These are phyloP conservation scores for Heliconius sara DNA, from an alignment of 2,888 invertebrate species.

Conservation along the genomic window DNA sequence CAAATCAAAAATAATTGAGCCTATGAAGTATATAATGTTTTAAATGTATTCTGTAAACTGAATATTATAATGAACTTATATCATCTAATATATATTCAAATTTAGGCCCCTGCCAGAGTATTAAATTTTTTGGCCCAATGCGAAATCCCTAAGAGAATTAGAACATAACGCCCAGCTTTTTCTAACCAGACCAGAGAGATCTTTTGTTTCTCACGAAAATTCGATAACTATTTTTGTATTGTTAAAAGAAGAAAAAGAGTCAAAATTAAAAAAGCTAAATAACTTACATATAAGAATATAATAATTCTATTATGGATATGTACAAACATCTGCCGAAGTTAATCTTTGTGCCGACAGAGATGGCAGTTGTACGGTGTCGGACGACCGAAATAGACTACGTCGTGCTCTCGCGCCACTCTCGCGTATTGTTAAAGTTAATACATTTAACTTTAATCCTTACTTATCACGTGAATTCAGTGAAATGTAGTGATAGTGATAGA, in stretches of 20 bases:
- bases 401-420: slow-evolving; percentile 69
- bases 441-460: slow-evolving; percentile 29
- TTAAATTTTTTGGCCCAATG: not conserved
- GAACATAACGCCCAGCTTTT: too few species aligned
- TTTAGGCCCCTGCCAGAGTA: not conserved
- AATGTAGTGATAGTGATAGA: slow-evolving; percentile 50
- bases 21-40: not conserved
- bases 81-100: not conserved
- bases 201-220: too few species aligned
- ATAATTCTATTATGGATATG: too few species aligned
- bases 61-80: not conserved
- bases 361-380: slow-evolving; percentile 58
- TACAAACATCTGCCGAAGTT: slow-evolving; percentile 47
- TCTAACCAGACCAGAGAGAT: too few species aligned
- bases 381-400: slow-evolving; percentile 76
- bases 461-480: slow-evolving; percentile 44
- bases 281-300: not conserved
- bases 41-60: not conserved
- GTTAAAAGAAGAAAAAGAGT: not conserved
- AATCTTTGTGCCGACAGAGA: slow-evolving; percentile 73
- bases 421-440: slow-evolving; percentile 56
- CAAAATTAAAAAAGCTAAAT: not conserved
- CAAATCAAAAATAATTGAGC: not conserved
- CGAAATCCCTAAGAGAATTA: too few species aligned
- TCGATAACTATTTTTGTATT: too few species aligned